phyloP scores from a whole-genome alignment of 2,888 invertebrate species.

The Gerris lacustris region DNA sequence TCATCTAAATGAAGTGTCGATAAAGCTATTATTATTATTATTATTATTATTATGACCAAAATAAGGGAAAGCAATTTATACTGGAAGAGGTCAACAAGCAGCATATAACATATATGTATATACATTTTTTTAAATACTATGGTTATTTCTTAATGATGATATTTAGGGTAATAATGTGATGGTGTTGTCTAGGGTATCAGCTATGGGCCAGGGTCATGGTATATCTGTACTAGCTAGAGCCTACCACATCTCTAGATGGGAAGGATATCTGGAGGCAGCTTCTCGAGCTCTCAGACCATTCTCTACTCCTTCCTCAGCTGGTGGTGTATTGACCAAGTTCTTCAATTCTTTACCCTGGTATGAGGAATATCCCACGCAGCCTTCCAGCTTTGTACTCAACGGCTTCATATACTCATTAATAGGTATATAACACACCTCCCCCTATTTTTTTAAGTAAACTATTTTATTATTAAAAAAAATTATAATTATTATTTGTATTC shows the following conservation, averaged over 20 bases:
- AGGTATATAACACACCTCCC: constrained; percentile 23
- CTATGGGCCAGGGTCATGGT: constrained; percentile 97
- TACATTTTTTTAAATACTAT: no score
- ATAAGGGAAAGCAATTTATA: no score
- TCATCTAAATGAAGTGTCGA: no score
- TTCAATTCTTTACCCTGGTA: constrained; percentile 57
- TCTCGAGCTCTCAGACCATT: constrained; percentile 67
- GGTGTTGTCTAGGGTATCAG: constrained; percentile 57
- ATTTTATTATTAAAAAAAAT: not conserved
- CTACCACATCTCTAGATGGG: constrained; percentile 66
- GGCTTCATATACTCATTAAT: constrained; percentile 96
- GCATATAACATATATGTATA: no score
- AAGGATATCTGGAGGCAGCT: constrained; percentile 71
- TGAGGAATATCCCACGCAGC: constrained; percentile 95
- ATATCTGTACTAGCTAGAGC: constrained; percentile 89
- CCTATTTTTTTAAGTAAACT: not conserved
- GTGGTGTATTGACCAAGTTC: constrained; percentile 75
- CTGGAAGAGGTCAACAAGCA: no score
- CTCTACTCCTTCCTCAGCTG: constrained; percentile 55
- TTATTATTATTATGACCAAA: no score
- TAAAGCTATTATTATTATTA: no score
- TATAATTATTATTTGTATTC: not conserved
- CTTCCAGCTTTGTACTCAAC: constrained; percentile 89
- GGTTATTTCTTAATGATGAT: no score
- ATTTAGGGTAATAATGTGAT: no score